Evolutionary conservation across 1,140 invertebrate genomes (phyloP).

Genomic region (Saxidomus purpurata): DNA sequence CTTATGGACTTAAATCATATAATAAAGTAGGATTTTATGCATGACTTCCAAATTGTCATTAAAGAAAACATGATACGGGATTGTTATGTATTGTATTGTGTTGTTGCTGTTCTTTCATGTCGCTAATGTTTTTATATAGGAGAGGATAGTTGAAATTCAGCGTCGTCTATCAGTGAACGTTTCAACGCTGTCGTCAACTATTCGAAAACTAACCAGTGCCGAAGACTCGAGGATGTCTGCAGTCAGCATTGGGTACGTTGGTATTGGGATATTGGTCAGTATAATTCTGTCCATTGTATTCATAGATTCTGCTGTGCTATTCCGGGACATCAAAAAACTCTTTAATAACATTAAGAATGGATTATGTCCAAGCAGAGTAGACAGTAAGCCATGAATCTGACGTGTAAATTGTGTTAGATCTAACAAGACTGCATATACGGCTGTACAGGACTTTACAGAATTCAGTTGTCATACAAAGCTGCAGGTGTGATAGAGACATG

Average conservation of each 20-base stretch:
- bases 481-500: too few species aligned
- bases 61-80: too few species aligned
- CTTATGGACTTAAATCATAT: too few species aligned
- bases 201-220: conserved; percentile 61
- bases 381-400: neutral
- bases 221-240: conserved; percentile 58
- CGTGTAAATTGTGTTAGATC: too few species aligned
- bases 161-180: conserved; percentile 38
- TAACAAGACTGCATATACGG: too few species aligned
- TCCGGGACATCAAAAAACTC: conserved; percentile 38
- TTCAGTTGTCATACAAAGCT: too few species aligned
- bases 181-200: conserved; percentile 52
- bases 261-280: conserved; percentile 28
- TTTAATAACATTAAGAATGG: conserved; percentile 24
- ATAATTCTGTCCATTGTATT: conserved; percentile 50
- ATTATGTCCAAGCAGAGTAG: neutral
- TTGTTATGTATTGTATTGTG: too few species aligned
- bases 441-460: too few species aligned
- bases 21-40: too few species aligned
- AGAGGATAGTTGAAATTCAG: conserved; percentile 42
- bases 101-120: too few species aligned
- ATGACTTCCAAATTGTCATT: too few species aligned
- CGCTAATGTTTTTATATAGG: conserved; percentile 27
- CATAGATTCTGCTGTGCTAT: conserved; percentile 52
- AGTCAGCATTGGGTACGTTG: conserved; percentile 50